Percentiles rank a stretch among this genome's conserved stretches.
Evolutionary conservation across 2,797 vertebrate genomes (phyloP).

Genomic region (Cynodonichthys magdalenae): DNA sequence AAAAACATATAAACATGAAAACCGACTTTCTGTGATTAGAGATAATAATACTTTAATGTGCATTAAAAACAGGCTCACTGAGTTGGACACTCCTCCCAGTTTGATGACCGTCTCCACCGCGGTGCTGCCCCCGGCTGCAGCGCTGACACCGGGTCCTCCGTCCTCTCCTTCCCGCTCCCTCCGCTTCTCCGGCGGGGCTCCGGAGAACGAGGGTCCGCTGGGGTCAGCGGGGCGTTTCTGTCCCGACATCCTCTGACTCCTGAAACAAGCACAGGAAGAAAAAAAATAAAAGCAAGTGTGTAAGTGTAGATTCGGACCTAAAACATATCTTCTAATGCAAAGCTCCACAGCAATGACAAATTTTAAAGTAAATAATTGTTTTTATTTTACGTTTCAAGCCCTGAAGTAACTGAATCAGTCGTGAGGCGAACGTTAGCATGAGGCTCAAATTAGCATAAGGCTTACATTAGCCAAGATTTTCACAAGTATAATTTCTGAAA

Average conservation of each 20-base stretch:
- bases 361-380: neutral
- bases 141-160: constrained; percentile 71
- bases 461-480: constrained; percentile 31
- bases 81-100: constrained; percentile 93
- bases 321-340: neutral
- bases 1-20: neutral
- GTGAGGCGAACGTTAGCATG: constrained; percentile 50
- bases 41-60: neutral
- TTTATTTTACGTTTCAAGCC: neutral
- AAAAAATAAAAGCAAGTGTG: neutral
- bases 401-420: constrained; percentile 5
- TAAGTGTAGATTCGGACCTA: neutral
- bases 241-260: constrained; percentile 78
- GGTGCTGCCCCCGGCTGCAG: constrained; percentile 77
- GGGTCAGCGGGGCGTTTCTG: constrained; percentile 82
- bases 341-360: fast-evolving
- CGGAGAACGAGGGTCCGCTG: constrained; percentile 69
- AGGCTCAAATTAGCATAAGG: constrained; percentile 43
- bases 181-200: constrained; percentile 78
- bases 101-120: constrained; percentile 90
- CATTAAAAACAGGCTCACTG: constrained; percentile 71
- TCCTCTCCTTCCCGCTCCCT: constrained; percentile 80
- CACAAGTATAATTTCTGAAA: neutral
- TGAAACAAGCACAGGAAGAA: constrained; percentile 11
- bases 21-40: neutral